Percentiles rank a stretch among this genome's conserved stretches.
Evolutionary conservation across 2,888 invertebrate genomes (phyloP).

Genomic region (Spicauda simplicius): DNA sequence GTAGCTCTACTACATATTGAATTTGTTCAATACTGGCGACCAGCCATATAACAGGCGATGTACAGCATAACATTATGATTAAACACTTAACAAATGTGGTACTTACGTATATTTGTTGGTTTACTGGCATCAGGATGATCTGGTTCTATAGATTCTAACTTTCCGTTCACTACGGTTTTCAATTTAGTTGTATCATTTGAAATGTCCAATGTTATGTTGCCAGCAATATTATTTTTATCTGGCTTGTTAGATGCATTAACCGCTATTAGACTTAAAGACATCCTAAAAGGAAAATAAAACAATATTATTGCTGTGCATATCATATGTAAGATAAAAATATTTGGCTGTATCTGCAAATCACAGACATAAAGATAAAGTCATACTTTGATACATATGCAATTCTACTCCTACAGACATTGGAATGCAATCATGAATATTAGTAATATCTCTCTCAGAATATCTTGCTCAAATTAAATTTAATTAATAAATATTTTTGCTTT

Average conservation of each 20-base stretch:
- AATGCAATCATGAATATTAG: not conserved
- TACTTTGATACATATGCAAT: too few species aligned
- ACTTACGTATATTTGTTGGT: not conserved
- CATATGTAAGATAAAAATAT: too few species aligned
- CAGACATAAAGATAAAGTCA: too few species aligned
- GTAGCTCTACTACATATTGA: too few species aligned
- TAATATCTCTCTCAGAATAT: not conserved
- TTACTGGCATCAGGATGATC: not conserved
- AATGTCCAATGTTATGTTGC: constrained; percentile 56
- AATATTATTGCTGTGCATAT: not conserved
- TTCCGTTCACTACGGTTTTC: constrained; percentile 42
- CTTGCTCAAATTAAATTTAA: too few species aligned
- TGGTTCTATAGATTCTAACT: constrained; percentile 12
- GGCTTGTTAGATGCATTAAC: constrained; percentile 43
- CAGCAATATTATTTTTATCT: constrained; percentile 59
- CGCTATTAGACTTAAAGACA: constrained; percentile 54
- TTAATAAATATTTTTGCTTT: too few species aligned
- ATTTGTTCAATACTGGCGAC: too few species aligned
- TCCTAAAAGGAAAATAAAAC: constrained; percentile 49
- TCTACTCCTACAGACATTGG: too few species aligned
- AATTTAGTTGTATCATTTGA: constrained; percentile 43
- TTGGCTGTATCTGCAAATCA: too few species aligned
- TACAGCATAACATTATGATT: too few species aligned
- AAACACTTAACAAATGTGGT: not conserved
- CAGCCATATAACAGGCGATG: too few species aligned